Conservation (phyloP, 2,888 invertebrate genomes). For the Globia sparganii region DNA sequence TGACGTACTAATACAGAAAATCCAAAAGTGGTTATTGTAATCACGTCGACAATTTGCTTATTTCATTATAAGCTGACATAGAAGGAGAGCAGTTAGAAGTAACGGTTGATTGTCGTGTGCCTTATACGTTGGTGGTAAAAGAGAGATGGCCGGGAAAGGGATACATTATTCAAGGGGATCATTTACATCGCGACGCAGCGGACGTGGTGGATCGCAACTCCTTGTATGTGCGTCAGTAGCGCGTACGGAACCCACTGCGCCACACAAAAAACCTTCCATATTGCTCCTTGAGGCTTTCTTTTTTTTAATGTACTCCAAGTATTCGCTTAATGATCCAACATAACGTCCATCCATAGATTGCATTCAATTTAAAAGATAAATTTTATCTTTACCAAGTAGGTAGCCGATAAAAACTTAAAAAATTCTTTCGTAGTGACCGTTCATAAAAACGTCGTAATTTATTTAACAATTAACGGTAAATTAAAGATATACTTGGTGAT, state of each 20-base stretch:
- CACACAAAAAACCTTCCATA: slow-evolving; percentile 86
- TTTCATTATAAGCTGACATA: slow-evolving; percentile 74
- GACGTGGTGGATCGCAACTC: slow-evolving; percentile 85
- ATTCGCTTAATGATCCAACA: slow-evolving; percentile 83
- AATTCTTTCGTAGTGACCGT: slow-evolving; percentile 39
- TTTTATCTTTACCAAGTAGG: slow-evolving; percentile 64
- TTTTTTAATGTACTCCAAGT: slow-evolving; percentile 80
- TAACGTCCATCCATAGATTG: slow-evolving; percentile 78
- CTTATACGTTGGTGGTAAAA: slow-evolving; percentile 84
- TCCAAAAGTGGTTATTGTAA: slow-evolving; percentile 63
- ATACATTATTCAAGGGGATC: slow-evolving; percentile 90
- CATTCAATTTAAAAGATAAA: slow-evolving; percentile 77
- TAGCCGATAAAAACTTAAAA: slow-evolving; percentile 59
- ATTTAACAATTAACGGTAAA: slow-evolving; percentile 41
- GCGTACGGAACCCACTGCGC: slow-evolving; percentile 82
- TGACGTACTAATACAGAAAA: slow-evolving; percentile 2
- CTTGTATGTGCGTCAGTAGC: slow-evolving; percentile 83
- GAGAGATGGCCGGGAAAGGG: slow-evolving; percentile 85
- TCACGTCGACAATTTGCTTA: slow-evolving; percentile 64
- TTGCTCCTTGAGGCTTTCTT: slow-evolving; percentile 82
- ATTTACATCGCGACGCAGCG: slow-evolving; percentile 87
- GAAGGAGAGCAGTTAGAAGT: slow-evolving; percentile 83
- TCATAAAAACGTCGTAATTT: slow-evolving; percentile 46
- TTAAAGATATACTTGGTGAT: slow-evolving; percentile 14
- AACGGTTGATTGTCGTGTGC: slow-evolving; percentile 86